Evolutionary conservation across 1,140 invertebrate species (phyloP).

Genomic region (Steinernema khuongi): DNA sequence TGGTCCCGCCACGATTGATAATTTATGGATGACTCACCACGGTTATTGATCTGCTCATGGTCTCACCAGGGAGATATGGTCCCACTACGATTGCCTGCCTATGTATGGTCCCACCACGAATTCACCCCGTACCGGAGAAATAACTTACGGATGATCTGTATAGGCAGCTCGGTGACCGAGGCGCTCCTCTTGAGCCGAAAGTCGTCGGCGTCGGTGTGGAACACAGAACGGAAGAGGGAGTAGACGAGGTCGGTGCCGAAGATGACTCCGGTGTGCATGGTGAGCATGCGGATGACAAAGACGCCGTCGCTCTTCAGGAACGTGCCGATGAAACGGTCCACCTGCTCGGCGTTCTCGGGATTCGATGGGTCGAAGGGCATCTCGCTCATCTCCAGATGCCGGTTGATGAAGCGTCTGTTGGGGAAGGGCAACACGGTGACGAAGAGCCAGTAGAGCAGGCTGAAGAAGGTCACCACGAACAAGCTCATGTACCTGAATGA

Average conservation of each 20-base stretch:
- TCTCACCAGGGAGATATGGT: no score
- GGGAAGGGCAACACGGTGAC: slow-evolving; percentile 44
- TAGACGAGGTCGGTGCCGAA: slow-evolving; percentile 55
- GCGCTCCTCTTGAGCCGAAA: slow-evolving; percentile 45
- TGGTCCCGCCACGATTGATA: no score
- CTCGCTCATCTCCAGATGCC: slow-evolving; percentile 54
- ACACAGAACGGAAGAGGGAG: slow-evolving; percentile 47
- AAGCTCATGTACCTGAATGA: slow-evolving; percentile 61
- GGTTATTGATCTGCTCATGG: no score
- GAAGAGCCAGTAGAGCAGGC: slow-evolving; percentile 49
- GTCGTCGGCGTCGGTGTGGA: slow-evolving; percentile 30
- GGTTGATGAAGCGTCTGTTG: slow-evolving; percentile 42
- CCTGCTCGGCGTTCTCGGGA: slow-evolving; percentile 33
- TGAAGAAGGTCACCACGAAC: slow-evolving; percentile 59
- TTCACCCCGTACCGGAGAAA: no score
- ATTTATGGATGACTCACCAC: no score
- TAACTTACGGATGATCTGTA: slow-evolving; percentile 15
- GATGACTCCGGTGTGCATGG: slow-evolving; percentile 56
- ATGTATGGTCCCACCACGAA: no score
- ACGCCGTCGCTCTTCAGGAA: slow-evolving; percentile 63
- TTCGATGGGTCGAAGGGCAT: slow-evolving; percentile 46
- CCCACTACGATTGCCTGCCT: no score
- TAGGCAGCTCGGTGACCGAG: slow-evolving; percentile 39
- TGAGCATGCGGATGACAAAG: slow-evolving; percentile 62
- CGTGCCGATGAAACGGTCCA: slow-evolving; percentile 59